These are phyloP conservation scores for Telmatochromis brachygnathus DNA, from an alignment of 2,113 vertebrate genomes.

Conservation along the genomic window DNA sequence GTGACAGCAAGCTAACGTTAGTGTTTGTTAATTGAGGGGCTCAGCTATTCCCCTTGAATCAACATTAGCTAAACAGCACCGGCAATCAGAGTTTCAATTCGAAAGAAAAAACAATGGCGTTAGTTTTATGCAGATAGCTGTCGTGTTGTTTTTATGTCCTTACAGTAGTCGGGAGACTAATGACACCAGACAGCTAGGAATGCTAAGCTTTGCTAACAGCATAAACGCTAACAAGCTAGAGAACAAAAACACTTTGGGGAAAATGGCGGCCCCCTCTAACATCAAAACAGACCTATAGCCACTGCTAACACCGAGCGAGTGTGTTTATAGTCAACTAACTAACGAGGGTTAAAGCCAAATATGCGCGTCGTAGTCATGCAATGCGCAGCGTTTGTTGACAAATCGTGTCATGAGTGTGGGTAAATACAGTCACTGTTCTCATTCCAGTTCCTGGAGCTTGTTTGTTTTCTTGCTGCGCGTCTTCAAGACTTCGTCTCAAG, in stretches of 20 bases:
- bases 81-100: background rate
- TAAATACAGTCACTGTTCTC: background rate
- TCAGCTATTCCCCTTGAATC: background rate
- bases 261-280: conserved; percentile 17
- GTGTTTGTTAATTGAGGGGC: background rate
- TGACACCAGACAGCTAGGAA: background rate
- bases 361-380: background rate
- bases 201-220: background rate
- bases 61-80: background rate
- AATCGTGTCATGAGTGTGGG: background rate
- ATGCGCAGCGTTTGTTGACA: conserved; percentile 1
- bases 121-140: background rate
- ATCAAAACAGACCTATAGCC: background rate
- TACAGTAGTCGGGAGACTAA: background rate
- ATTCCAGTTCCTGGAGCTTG: background rate
- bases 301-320: background rate
- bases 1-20: conserved; percentile 1
- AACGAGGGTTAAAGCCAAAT: background rate
- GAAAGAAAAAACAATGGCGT: background rate
- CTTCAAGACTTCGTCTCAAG: background rate
- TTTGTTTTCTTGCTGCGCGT: background rate
- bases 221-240: background rate
- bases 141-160: background rate
- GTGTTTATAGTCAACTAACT: conserved; percentile 3
- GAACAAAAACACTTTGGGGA: conserved; percentile 16